Conservation (phyloP, 2,888 invertebrate species). For the Nemoura dubitans region DNA sequence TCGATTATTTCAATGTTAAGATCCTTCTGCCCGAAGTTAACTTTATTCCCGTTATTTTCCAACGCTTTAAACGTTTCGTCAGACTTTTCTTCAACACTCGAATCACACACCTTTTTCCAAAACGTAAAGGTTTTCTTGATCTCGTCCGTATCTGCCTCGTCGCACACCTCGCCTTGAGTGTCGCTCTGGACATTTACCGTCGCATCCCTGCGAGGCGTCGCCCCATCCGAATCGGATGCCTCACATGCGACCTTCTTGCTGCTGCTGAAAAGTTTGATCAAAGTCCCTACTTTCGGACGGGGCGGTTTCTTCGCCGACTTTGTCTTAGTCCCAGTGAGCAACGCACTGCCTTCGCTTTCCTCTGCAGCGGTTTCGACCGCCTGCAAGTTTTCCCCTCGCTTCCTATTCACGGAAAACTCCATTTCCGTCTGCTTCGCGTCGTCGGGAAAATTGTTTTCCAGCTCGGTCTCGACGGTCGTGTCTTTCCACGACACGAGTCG, state of each 20-base stretch:
- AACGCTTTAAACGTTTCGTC: no score
- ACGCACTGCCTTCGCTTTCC: neutral
- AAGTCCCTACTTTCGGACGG: neutral
- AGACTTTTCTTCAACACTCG: neutral
- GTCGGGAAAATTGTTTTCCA: neutral
- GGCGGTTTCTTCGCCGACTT: neutral
- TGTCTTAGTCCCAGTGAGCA: neutral
- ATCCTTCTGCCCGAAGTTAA: no score
- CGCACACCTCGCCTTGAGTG: neutral
- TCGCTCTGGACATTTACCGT: neutral
- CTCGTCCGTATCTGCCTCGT: neutral
- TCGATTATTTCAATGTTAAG: no score
- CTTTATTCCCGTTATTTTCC: neutral
- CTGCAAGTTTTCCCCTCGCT: neutral
- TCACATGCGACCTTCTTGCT: neutral
- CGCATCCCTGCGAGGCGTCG: neutral
- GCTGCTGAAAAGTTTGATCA: constrained; percentile 3
- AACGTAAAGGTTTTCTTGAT: neutral
- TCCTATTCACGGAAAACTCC: neutral
- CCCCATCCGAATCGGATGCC: neutral
- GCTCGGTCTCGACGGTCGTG: neutral
- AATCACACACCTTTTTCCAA: neutral
- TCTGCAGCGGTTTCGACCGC: neutral
- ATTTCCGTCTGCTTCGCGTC: neutral
- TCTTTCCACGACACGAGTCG: constrained; percentile 23